Evolutionary conservation across 2,113 vertebrate genomes (phyloP).

Genomic region (Oreamnos americanus): DNA sequence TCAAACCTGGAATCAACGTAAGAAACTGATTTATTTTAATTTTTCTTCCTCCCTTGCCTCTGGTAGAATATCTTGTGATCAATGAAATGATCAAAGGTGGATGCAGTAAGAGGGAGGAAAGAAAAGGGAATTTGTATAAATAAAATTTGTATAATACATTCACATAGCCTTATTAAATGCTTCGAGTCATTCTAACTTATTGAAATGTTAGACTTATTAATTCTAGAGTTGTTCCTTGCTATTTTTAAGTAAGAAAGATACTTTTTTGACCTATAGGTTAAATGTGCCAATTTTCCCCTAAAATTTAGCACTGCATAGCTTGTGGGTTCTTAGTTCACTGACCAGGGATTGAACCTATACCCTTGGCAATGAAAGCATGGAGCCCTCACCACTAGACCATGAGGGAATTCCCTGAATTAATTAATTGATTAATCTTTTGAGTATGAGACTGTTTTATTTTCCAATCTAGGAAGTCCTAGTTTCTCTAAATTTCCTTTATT

Average conservation of each 20-base stretch:
- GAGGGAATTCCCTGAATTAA: neutral
- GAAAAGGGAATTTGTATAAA: neutral
- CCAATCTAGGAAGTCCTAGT: neutral
- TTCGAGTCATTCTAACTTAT: neutral
- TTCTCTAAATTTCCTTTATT: neutral
- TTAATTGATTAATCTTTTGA: neutral
- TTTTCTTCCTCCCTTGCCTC: neutral
- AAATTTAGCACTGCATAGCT: neutral
- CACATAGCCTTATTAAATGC: neutral
- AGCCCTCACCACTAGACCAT: neutral
- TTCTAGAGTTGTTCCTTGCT: neutral
- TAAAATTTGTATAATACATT: neutral
- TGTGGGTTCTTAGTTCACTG: neutral
- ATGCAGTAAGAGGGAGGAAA: neutral
- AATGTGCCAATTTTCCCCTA: neutral
- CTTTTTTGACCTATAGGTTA: neutral
- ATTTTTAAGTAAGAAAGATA: neutral
- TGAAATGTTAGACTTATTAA: neutral
- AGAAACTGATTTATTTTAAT: conserved; percentile 1
- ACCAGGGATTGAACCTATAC: neutral
- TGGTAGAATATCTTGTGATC: neutral
- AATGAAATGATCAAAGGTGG: neutral
- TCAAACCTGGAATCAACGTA: neutral
- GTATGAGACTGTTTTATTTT: neutral
- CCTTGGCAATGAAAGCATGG: neutral